Evolutionary conservation across 2,113 vertebrate genomes (phyloP).

Genomic region (Prionailurus bengalensis): DNA sequence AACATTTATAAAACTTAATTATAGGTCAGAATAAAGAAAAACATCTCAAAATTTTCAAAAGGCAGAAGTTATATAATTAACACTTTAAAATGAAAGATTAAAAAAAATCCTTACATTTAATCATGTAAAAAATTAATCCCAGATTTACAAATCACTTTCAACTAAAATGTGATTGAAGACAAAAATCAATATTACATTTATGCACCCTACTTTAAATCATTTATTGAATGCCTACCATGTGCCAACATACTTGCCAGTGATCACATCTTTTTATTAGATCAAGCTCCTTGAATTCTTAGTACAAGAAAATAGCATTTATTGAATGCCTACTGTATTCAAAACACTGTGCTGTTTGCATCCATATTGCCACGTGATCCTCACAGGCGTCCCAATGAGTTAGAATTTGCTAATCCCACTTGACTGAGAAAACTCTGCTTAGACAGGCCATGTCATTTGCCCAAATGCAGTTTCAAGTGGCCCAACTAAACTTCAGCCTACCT

Average conservation of each 20-base stretch:
- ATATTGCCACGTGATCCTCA: background rate
- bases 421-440: background rate
- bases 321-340: background rate
- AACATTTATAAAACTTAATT: constrained; percentile 5
- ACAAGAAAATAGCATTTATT: background rate
- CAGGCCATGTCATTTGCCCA: background rate
- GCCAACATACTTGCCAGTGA: background rate
- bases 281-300: background rate
- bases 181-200: background rate
- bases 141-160: background rate
- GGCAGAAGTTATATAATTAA: background rate
- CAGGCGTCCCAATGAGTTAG: background rate
- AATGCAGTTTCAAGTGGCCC: background rate
- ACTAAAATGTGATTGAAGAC: background rate
- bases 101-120: background rate
- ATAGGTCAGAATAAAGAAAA: background rate
- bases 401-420: background rate
- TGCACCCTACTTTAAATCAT: background rate
- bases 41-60: constrained; percentile 19
- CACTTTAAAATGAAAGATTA: background rate
- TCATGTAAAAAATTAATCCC: background rate
- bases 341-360: background rate
- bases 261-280: background rate
- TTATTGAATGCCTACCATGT: background rate
- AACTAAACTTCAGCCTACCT: background rate